phyloP scores from a whole-genome alignment of 1,140 invertebrate genomes.

The Listronotus bonariensis region DNA sequence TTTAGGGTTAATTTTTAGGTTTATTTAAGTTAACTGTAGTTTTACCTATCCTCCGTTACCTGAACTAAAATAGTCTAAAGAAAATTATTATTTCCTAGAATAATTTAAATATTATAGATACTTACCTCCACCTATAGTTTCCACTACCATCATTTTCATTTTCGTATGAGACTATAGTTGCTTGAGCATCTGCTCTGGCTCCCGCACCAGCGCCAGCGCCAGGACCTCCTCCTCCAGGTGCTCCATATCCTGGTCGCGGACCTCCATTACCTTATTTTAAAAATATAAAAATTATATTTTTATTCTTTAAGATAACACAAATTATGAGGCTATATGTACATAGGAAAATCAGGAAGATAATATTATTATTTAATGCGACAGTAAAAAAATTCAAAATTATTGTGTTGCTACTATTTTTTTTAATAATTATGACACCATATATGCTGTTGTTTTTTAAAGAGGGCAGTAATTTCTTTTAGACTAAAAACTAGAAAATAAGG shows the following conservation, averaged over 20 bases:
- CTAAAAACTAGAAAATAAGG: too few species aligned
- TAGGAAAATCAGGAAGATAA: background rate
- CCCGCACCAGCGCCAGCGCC: constrained; percentile 28
- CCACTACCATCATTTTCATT: constrained; percentile 54
- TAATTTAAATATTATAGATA: too few species aligned
- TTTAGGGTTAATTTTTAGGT: too few species aligned
- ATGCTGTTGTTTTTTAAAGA: too few species aligned
- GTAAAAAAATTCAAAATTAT: too few species aligned
- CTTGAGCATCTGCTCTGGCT: constrained; percentile 40
- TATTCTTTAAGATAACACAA: background rate
- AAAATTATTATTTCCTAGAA: too few species aligned
- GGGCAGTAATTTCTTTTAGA: too few species aligned
- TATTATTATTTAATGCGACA: background rate
- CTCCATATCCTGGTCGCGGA: constrained; percentile 22
- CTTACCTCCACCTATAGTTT: constrained; percentile 49
- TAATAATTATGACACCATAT: too few species aligned
- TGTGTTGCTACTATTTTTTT: too few species aligned
- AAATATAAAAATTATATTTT: background rate
- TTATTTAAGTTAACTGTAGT: too few species aligned
- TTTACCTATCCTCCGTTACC: too few species aligned
- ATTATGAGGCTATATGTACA: background rate
- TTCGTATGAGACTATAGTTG: constrained; percentile 48
- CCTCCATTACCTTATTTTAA: constrained; percentile 32
- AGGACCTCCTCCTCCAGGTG: constrained; percentile 16
- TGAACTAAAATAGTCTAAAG: too few species aligned